Percentiles rank a stretch among this genome's conserved stretches.
phyloP scores from a whole-genome alignment of 2,797 vertebrate species.

The Siniperca obscura region DNA sequence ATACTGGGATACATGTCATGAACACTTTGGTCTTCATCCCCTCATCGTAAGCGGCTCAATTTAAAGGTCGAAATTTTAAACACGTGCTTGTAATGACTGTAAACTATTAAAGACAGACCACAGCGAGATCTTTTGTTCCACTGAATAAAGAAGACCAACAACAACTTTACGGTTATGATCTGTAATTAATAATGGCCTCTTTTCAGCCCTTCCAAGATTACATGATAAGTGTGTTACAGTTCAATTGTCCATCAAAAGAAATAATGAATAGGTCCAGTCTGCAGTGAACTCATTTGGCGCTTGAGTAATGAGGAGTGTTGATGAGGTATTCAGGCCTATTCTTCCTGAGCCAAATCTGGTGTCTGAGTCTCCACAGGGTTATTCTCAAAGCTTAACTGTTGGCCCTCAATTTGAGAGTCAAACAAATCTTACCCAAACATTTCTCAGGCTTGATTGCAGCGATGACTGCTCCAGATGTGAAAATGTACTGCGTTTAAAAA shows the following conservation, averaged over 20 bases:
- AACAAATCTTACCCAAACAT: conserved; percentile 71
- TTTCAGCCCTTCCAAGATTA: conserved; percentile 64
- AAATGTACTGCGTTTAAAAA: conserved; percentile 35
- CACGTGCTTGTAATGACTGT: conserved; percentile 53
- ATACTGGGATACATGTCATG: conserved; percentile 64
- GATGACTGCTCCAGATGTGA: conserved; percentile 77
- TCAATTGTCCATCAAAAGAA: conserved; percentile 77
- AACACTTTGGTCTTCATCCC: conserved; percentile 63
- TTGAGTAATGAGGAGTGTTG: conserved; percentile 83
- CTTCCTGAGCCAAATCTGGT: conserved; percentile 72
- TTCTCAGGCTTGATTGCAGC: conserved; percentile 68
- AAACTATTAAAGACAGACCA: conserved; percentile 56
- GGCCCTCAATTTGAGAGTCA: conserved; percentile 73
- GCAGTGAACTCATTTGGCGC: conserved; percentile 80
- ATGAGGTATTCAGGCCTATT: conserved; percentile 78
- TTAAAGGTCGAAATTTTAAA: conserved; percentile 61
- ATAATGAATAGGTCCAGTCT: conserved; percentile 80
- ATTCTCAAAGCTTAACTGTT: conserved; percentile 72
- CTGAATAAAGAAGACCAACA: conserved; percentile 33
- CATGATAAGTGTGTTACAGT: conserved; percentile 76
- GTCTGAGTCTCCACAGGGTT: conserved; percentile 73
- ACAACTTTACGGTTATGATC: conserved; percentile 54
- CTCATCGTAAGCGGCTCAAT: conserved; percentile 45
- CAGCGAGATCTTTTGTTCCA: conserved; percentile 42
- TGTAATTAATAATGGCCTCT: conserved; percentile 64